These are phyloP conservation scores for Gallinago jamesoni DNA, from an alignment of 2,113 vertebrate species.

Conservation along the genomic window DNA sequence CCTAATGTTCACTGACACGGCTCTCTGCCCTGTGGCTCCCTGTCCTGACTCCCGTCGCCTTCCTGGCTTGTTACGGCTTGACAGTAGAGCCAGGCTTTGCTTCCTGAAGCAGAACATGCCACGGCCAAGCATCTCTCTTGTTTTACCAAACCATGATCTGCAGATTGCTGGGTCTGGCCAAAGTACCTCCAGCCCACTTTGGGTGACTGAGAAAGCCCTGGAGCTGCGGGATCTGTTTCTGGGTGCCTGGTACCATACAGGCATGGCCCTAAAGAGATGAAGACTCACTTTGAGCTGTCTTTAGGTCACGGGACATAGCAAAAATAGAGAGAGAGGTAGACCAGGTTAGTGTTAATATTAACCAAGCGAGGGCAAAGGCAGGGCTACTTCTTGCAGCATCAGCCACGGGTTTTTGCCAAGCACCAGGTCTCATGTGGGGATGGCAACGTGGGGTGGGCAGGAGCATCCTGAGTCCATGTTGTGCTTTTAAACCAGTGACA, in stretches of 20 bases:
- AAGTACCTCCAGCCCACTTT: neutral
- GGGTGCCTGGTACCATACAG: neutral
- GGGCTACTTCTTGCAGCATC: neutral
- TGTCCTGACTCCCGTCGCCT: neutral
- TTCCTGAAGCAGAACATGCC: neutral
- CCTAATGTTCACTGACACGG: neutral
- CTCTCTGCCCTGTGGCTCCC: neutral
- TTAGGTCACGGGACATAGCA: rapidly evolving
- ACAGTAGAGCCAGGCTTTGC: neutral
- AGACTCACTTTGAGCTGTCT: neutral
- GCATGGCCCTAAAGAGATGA: neutral
- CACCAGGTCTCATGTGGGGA: rapidly evolving
- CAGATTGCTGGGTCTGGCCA: neutral
- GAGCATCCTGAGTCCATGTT: neutral
- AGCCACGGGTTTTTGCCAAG: neutral
- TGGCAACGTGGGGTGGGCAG: neutral
- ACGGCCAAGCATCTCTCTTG: neutral
- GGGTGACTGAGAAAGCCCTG: neutral
- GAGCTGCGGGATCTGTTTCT: neutral
- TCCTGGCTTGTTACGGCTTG: neutral
- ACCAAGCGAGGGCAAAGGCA: neutral
- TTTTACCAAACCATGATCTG: neutral
- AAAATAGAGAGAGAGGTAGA: neutral
- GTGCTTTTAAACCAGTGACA: constrained; percentile 37
- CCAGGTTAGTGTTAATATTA: neutral